Evolutionary conservation across 2,113 vertebrate species (phyloP).

Genomic region (Entosphenus tridentatus): DNA sequence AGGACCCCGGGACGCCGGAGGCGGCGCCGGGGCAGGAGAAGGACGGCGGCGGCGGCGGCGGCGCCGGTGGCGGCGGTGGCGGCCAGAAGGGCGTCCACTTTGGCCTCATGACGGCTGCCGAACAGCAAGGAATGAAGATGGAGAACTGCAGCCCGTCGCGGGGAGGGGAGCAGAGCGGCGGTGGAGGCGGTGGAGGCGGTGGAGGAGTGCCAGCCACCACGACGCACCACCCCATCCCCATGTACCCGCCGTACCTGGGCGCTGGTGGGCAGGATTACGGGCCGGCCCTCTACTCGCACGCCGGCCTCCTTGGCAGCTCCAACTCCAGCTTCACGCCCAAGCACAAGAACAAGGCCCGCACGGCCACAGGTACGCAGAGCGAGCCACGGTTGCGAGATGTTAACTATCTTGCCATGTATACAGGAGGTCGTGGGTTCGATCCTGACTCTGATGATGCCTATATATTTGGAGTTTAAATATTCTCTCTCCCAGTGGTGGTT

Average conservation of each 20-base stretch:
- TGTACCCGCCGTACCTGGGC: slow-evolving; percentile 56
- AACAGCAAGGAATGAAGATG: slow-evolving; percentile 53
- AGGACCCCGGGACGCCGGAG: slow-evolving; percentile 73
- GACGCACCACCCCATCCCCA: slow-evolving; percentile 71
- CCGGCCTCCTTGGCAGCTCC: slow-evolving; percentile 47
- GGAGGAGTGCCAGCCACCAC: slow-evolving; percentile 10
- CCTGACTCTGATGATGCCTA: no score
- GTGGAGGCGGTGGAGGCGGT: not conserved
- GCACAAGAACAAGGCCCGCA: slow-evolving; percentile 55
- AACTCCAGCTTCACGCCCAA: slow-evolving; percentile 48
- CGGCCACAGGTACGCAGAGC: slow-evolving; percentile 55
- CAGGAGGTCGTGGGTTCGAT: no score
- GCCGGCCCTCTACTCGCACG: slow-evolving; percentile 53
- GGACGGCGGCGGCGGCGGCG: slow-evolving; percentile 22
- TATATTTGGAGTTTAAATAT: no score
- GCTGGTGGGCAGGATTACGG: slow-evolving; percentile 45
- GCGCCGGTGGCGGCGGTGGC: not conserved
- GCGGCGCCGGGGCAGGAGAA: slow-evolving; percentile 17
- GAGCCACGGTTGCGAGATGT: slow-evolving; percentile 8
- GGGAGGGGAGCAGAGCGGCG: slow-evolving; percentile 36
- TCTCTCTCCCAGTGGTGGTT: no score
- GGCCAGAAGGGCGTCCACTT: not conserved
- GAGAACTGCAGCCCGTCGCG: slow-evolving; percentile 47
- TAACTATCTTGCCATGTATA: no score
- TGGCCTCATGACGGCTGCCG: slow-evolving; percentile 11